Conservation (phyloP, 2,797 vertebrate species). For the Cuniculus paca region DNA sequence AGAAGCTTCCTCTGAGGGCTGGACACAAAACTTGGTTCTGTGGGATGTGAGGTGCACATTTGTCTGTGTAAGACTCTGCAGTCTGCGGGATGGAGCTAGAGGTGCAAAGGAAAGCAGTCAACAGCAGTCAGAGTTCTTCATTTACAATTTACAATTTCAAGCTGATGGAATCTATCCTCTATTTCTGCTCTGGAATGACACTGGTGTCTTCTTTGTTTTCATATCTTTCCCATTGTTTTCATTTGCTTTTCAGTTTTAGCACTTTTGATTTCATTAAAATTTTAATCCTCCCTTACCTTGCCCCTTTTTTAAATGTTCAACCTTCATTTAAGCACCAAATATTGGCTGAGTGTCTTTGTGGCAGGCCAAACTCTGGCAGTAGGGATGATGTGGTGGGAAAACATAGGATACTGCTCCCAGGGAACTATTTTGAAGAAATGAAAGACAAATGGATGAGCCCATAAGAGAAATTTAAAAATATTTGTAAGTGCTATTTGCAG, state of each 20-base stretch:
- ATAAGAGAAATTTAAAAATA: neutral
- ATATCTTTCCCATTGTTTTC: neutral
- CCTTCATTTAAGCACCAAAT: neutral
- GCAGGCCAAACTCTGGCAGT: neutral
- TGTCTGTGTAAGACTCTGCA: neutral
- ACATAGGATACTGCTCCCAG: neutral
- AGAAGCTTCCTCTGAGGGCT: neutral
- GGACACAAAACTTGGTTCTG: neutral
- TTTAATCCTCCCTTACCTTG: neutral
- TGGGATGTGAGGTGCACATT: neutral
- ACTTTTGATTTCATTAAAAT: neutral
- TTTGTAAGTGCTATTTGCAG: neutral
- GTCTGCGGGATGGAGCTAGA: neutral
- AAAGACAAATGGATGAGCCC: neutral
- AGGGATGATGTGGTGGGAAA: neutral
- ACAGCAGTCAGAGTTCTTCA: neutral
- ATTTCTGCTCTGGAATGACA: neutral
- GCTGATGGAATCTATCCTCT: neutral
- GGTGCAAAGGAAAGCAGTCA: neutral
- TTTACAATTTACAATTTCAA: neutral
- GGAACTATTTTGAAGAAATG: neutral
- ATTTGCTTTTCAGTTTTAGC: neutral
- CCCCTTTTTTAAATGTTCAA: neutral
- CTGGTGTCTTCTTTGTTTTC: neutral
- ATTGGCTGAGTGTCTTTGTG: neutral